Evolutionary conservation across 37 sponge, comb jelly and placozoan genomes (phyloP).

Genomic region (Crambe crambe): DNA sequence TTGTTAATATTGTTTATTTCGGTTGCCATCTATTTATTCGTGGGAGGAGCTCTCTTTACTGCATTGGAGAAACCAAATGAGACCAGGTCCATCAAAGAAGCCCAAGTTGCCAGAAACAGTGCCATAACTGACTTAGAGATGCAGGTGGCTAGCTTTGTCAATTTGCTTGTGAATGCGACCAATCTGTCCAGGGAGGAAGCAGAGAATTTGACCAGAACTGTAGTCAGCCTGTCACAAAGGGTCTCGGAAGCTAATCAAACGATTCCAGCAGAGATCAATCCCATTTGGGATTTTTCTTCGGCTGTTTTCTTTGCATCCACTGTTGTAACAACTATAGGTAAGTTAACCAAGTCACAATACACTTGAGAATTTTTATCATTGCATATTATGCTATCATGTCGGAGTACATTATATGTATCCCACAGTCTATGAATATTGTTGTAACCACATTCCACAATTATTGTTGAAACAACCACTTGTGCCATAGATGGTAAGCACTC

Average conservation of each 20-base stretch:
- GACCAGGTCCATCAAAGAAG: background rate
- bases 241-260: background rate
- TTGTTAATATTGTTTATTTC: background rate
- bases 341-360: background rate
- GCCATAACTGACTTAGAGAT: background rate
- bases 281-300: constrained; percentile 53
- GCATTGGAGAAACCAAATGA: constrained; percentile 54
- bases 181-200: constrained; percentile 30
- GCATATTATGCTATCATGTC: background rate
- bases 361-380: background rate
- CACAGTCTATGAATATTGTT: background rate
- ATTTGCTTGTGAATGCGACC: background rate
- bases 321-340: constrained; percentile 79
- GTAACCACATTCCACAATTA: no score
- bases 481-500: no score
- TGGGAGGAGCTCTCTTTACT: constrained; percentile 57
- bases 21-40: constrained; percentile 51
- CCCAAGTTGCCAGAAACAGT: background rate
- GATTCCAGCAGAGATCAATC: background rate
- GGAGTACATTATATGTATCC: background rate
- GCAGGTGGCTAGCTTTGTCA: no score
- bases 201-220: background rate
- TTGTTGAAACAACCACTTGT: no score
- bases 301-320: constrained; percentile 72
- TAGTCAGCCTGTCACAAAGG: background rate